A percentile compares a stretch with the other conserved stretches of the same genome.
phyloP scores from a whole-genome alignment of 1,140 invertebrate species.

The Tetramorium alpestre region DNA sequence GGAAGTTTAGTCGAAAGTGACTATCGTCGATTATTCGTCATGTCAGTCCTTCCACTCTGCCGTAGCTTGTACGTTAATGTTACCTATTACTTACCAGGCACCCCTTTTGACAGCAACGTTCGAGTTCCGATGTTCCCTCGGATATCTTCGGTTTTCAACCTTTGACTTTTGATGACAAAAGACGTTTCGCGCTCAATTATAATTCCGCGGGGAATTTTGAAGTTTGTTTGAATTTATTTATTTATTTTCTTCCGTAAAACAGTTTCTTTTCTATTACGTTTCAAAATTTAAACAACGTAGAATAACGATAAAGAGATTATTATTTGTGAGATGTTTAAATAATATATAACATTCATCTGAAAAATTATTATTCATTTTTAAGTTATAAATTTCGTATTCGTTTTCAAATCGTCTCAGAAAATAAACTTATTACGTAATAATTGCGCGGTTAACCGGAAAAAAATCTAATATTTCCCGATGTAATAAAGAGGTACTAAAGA shows the following conservation, averaged over 20 bases:
- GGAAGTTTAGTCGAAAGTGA: conserved; percentile 64
- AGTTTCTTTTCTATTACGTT: background rate
- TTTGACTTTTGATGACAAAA: conserved; percentile 28
- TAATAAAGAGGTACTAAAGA: conserved; percentile 22
- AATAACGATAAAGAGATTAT: background rate
- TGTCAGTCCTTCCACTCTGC: conserved; percentile 40
- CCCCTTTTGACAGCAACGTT: conserved; percentile 46
- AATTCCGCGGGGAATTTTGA: background rate
- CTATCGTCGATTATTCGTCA: conserved; percentile 68
- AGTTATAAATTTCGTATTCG: background rate
- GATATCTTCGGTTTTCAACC: conserved; percentile 22
- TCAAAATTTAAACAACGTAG: background rate
- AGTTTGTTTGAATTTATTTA: background rate
- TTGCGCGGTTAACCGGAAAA: background rate
- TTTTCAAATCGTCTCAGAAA: background rate
- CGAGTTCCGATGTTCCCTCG: conserved; percentile 37
- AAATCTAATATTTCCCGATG: background rate
- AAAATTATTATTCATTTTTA: background rate
- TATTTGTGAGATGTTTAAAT: background rate
- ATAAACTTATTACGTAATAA: background rate
- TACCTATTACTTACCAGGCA: conserved; percentile 76
- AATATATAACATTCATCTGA: background rate
- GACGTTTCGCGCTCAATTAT: background rate
- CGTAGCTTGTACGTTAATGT: conserved; percentile 77
- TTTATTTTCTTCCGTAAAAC: background rate